Evolutionary conservation across 1,140 invertebrate species (phyloP).

Genomic region (Lordiphosa clarofinis): DNA sequence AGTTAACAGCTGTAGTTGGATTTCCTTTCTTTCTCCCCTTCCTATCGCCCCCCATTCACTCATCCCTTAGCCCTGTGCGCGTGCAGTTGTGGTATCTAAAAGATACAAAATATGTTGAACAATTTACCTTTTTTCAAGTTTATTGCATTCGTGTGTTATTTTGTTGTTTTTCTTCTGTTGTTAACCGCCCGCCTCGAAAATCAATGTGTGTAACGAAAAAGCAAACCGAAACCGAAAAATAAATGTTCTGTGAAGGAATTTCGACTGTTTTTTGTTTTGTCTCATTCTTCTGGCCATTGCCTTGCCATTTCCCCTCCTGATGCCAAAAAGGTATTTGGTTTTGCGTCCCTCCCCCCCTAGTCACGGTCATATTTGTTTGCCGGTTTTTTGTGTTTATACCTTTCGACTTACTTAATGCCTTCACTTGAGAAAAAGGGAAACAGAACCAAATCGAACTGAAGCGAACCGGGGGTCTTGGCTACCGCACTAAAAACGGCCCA

Average conservation of each 20-base stretch:
- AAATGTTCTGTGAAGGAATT: constrained; percentile 79
- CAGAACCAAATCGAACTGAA: constrained; percentile 41
- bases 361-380: constrained; percentile 62
- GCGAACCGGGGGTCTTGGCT: not conserved
- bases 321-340: constrained; percentile 56
- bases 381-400: constrained; percentile 68
- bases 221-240: constrained; percentile 57
- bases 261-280: constrained; percentile 57
- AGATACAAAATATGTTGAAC: constrained; percentile 59
- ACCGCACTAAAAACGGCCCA: constrained; percentile 7
- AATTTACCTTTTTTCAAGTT: constrained; percentile 69
- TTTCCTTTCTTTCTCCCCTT: not conserved
- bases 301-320: constrained; percentile 30
- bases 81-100: constrained; percentile 48
- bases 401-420: constrained; percentile 72
- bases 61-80: not conserved
- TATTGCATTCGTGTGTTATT: constrained; percentile 50
- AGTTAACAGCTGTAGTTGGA: constrained; percentile 2
- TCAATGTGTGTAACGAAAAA: constrained; percentile 78
- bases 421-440: constrained; percentile 65
- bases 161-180: constrained; percentile 8
- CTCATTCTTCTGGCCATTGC: constrained; percentile 32
- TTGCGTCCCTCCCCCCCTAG: not conserved
- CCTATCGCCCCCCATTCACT: not conserved
- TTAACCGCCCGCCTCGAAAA: constrained; percentile 47